phyloP scores from a whole-genome alignment of 1,140 invertebrate species.

The Hylaeus volcanicus region DNA sequence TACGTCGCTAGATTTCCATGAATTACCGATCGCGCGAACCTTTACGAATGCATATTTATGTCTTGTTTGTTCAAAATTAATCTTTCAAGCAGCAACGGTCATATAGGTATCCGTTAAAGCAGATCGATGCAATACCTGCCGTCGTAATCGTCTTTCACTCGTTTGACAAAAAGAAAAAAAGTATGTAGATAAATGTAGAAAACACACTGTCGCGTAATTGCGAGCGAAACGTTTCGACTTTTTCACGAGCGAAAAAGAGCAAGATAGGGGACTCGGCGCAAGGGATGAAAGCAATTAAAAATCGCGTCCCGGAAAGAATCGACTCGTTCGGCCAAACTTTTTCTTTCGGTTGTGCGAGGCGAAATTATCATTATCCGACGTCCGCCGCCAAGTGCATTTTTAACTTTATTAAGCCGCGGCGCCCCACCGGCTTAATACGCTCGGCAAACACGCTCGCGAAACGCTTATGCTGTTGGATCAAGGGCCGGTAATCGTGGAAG shows the following conservation, averaged over 20 bases:
- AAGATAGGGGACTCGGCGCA: background rate
- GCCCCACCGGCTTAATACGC: slow-evolving; percentile 16
- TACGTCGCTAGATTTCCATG: background rate
- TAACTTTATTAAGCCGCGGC: slow-evolving; percentile 31
- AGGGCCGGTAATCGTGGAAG: slow-evolving; percentile 17
- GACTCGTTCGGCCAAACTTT: background rate
- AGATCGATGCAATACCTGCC: no score
- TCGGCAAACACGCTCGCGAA: slow-evolving; percentile 30
- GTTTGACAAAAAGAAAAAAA: no score
- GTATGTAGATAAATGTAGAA: background rate
- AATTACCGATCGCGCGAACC: background rate
- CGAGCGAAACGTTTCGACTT: background rate
- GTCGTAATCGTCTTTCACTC: no score
- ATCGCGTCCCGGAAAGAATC: background rate
- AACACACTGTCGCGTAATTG: background rate
- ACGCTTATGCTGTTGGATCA: slow-evolving; percentile 12
- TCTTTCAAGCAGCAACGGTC: no score
- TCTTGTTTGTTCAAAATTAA: background rate
- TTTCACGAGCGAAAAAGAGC: background rate
- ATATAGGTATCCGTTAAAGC: no score
- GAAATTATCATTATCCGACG: slow-evolving; percentile 33
- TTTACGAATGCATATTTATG: background rate
- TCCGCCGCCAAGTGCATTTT: slow-evolving; percentile 34
- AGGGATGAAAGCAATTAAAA: slow-evolving; percentile 7
- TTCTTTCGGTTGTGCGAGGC: background rate